Base-by-base conservation (phyloP, 2,797 vertebrate species). In the Myotis myotis region DNA sequence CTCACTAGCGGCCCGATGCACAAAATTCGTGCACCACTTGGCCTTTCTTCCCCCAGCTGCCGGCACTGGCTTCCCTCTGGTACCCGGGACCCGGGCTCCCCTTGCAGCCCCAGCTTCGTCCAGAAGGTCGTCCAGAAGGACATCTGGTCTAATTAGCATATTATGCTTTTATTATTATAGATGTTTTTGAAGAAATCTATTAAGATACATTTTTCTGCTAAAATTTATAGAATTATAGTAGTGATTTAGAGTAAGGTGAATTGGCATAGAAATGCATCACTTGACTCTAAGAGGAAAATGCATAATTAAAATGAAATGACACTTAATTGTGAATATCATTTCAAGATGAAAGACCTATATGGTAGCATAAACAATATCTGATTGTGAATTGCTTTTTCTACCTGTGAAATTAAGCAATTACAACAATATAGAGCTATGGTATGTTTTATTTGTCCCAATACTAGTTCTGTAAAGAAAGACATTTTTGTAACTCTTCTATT, bases 191-290 rank as follows among this genome's bases (percentile, higher is more conserved):
- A 78, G 64, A 95, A 30, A 30, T 62, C 10, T 92, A 33, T 33
- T 72, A 57, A 71, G 8, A 57, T 80, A 70, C 38, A 41, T 79
- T 96, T 95, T 95, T 91, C 64, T 94, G 87, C 7, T 22, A 57
- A 96, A 87, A 41, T 38, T 38, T 81, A 30, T 53, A 66, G 93
- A 85, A 68, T 66, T 36, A 23, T 5, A 30, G 3, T 74, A 68
- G 53, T 82, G 71, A 85, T 44, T 80, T 79, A 91, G n/a, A 74
- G 6, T 30, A 72, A 44, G 11, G 85, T 53, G 78, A 33, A 72
- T 64, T 74, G 93, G 11, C 12, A 62, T 11, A 68, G 33, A 78
- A 95, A 66, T 30, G 30, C 33, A 49, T 92, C 38, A 86, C 79
- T 80, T 85, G 30, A 13, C 0, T 92, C 12, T 33, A 49, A 87